These are phyloP conservation scores for Clangula hyemalis DNA, from an alignment of 2,797 vertebrate genomes.

Conservation along the genomic window DNA sequence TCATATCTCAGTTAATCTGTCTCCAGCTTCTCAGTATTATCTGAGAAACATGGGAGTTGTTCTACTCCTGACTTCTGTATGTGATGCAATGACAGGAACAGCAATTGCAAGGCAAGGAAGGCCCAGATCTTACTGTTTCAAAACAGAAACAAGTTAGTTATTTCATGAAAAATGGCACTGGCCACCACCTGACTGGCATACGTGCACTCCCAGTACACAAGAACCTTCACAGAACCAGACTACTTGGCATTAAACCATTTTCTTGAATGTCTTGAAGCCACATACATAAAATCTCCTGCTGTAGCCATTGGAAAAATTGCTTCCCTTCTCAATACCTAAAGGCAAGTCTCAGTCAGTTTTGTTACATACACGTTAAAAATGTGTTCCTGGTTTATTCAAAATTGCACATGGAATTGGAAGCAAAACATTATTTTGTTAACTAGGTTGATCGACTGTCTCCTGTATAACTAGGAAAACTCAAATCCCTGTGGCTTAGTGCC, in stretches of 20 bases:
- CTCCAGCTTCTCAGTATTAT: neutral
- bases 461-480: neutral
- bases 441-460: neutral
- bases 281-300: neutral
- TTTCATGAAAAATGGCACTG: neutral
- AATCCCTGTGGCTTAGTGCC: neutral
- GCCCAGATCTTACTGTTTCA: neutral
- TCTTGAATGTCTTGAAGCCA: neutral
- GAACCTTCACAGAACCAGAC: neutral
- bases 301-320: neutral
- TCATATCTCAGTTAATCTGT: neutral
- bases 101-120: neutral
- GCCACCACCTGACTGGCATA: neutral
- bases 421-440: constrained; percentile 37
- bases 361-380: neutral
- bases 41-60: neutral
- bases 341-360: neutral
- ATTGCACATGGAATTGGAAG: neutral
- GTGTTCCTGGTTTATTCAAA: neutral
- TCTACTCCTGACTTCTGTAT: neutral
- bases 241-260: neutral
- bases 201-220: neutral
- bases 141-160: neutral
- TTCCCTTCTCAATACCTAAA: neutral
- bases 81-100: neutral